These are phyloP conservation scores for Cotesia glomerata DNA, from an alignment of 1,140 invertebrate genomes.

Conservation along the genomic window DNA sequence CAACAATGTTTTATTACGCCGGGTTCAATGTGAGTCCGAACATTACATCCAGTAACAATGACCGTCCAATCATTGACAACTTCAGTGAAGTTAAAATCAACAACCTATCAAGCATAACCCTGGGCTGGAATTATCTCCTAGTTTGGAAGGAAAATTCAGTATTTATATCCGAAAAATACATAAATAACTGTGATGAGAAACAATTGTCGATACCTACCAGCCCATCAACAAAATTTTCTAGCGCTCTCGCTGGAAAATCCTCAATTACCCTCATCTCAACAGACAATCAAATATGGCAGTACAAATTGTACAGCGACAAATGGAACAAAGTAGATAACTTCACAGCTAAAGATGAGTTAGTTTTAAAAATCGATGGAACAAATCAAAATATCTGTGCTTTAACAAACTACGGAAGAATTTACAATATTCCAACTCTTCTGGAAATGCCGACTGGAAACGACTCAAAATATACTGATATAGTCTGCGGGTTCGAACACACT, in stretches of 20 bases:
- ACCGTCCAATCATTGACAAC: not conserved
- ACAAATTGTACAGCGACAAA: conserved; percentile 47
- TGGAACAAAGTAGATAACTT: conserved; percentile 52
- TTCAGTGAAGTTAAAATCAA: not conserved
- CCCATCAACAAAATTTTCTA: not conserved
- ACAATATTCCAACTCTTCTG: conserved; percentile 67
- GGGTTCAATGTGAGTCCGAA: not conserved
- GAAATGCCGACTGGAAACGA: conserved; percentile 59
- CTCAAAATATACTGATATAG: conserved; percentile 69
- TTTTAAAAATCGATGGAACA: conserved; percentile 45
- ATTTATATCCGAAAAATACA: not conserved
- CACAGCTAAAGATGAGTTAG: conserved; percentile 42
- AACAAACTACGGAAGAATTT: conserved; percentile 65
- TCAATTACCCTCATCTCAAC: conserved; percentile 43
- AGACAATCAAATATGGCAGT: conserved; percentile 50
- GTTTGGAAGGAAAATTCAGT: not conserved
- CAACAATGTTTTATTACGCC: conserved; percentile 4
- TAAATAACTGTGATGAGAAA: not conserved
- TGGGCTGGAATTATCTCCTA: conserved; percentile 14
- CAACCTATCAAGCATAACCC: not conserved
- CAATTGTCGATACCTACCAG: not conserved
- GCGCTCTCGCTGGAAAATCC: conserved; percentile 1
- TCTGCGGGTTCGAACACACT: conserved; percentile 81
- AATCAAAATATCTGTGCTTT: conserved; percentile 48
- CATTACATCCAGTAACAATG: not conserved